Percentiles rank a stretch among this genome's conserved stretches.
phyloP scores from a whole-genome alignment of 2,797 vertebrate species.

The Linurgus olivaceus region DNA sequence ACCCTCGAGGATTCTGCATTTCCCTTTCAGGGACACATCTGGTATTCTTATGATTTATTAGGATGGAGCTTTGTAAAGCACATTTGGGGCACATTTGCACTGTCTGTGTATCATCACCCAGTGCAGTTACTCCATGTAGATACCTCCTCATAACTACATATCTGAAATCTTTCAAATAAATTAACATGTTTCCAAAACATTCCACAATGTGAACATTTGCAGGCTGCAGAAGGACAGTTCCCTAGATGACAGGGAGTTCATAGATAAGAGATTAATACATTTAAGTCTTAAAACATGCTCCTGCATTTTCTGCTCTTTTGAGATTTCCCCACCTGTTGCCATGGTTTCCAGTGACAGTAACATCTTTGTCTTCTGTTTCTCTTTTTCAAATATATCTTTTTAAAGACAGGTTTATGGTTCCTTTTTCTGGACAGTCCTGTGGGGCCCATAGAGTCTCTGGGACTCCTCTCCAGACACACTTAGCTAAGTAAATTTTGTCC shows the following conservation, averaged over 20 bases:
- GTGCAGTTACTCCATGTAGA: background rate
- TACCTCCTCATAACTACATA: background rate
- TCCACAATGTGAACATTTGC: background rate
- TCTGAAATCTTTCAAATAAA: background rate
- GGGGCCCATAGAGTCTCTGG: background rate
- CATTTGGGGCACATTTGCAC: background rate
- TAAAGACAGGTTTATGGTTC: background rate
- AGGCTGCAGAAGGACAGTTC: background rate
- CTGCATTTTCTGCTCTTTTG: background rate
- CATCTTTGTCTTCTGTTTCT: background rate
- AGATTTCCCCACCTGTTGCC: constrained; percentile 1
- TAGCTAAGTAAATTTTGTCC: background rate
- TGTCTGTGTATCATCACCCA: background rate
- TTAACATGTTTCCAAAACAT: background rate
- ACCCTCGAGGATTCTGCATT: background rate
- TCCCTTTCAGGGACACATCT: background rate
- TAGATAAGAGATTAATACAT: background rate
- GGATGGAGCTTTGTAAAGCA: background rate
- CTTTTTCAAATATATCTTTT: background rate
- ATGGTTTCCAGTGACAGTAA: background rate
- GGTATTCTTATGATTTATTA: background rate
- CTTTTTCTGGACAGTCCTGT: background rate
- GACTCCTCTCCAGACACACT: background rate
- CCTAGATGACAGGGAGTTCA: background rate
- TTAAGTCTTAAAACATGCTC: background rate